Percentiles rank a stretch among this genome's conserved stretches.
These are phyloP conservation scores for Drosophila yakuba DNA, from an alignment of 1,140 invertebrate species.

Conservation along the genomic window DNA sequence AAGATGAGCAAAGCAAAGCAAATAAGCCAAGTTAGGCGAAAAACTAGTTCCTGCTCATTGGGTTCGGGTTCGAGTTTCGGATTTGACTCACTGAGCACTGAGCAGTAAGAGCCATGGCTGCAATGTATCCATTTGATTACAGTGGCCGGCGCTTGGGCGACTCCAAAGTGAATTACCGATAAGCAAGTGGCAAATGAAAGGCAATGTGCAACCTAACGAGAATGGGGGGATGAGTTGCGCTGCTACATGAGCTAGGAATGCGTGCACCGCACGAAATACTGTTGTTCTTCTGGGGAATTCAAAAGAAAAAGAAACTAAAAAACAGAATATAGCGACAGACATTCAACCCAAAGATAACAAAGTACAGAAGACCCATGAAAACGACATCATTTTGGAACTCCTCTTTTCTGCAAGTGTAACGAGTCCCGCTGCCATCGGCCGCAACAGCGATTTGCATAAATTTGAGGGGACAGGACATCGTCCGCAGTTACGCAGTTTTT, in stretches of 20 bases:
- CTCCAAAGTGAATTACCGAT: constrained; percentile 73
- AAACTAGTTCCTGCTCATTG: constrained; percentile 44
- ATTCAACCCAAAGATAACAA: background rate
- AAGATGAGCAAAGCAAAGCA: constrained; percentile 43
- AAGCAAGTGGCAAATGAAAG: constrained; percentile 68
- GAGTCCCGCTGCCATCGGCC: constrained; percentile 21
- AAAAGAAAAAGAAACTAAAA: background rate
- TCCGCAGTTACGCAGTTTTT: constrained; percentile 66
- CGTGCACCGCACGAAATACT: constrained; percentile 7
- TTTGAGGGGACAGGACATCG: constrained; percentile 64
- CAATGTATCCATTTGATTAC: constrained; percentile 66
- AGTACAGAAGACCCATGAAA: background rate
- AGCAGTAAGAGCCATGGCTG: constrained; percentile 27
- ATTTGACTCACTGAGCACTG: background rate
- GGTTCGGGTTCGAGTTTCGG: background rate
- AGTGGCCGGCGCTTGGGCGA: constrained; percentile 23
- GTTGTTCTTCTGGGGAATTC: too few relatives aligned
- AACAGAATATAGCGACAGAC: background rate
- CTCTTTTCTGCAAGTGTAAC: constrained; percentile 7
- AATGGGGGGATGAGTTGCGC: constrained; percentile 10
- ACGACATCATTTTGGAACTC: background rate
- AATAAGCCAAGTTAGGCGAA: constrained; percentile 63
- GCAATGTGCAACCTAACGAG: constrained; percentile 52
- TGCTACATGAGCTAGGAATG: constrained; percentile 11
- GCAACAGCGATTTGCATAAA: constrained; percentile 76